Evolutionary conservation across 1,140 invertebrate genomes (phyloP).

Genomic region (Danaus melanippus): DNA sequence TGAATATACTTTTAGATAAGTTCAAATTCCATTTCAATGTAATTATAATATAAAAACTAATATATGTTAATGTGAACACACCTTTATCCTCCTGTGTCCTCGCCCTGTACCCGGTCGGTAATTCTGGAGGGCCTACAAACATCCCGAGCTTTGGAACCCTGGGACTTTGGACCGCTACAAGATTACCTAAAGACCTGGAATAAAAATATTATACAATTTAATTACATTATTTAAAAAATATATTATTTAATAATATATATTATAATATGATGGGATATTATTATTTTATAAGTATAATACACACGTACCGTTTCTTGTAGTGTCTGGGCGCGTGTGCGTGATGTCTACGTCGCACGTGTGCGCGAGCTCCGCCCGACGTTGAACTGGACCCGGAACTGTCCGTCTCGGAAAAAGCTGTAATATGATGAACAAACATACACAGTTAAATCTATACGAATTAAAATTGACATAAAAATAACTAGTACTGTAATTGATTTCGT

Average conservation of each 20-base stretch:
- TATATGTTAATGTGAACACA: constrained; percentile 13
- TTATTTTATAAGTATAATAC: no score
- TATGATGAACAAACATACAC: neutral
- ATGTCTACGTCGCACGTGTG: constrained; percentile 82
- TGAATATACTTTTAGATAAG: neutral
- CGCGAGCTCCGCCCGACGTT: constrained; percentile 78
- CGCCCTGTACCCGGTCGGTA: constrained; percentile 65
- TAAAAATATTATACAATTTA: constrained; percentile 4
- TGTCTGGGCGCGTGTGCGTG: constrained; percentile 52
- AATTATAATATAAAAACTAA: neutral
- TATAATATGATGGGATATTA: no score
- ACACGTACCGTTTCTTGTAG: constrained; percentile 50
- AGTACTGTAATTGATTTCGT: no score
- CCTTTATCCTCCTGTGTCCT: constrained; percentile 63
- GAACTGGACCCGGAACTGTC: constrained; percentile 89
- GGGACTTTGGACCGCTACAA: constrained; percentile 85
- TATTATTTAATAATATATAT: no score
- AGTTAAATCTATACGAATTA: neutral
- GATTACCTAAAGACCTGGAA: constrained; percentile 54
- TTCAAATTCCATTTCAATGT: neutral
- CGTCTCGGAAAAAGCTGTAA: constrained; percentile 84
- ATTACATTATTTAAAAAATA: no score
- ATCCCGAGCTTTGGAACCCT: constrained; percentile 80
- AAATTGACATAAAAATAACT: no score
- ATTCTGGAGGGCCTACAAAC: constrained; percentile 71